Percentiles rank a stretch among this genome's conserved stretches.
phyloP scores from a whole-genome alignment of 2,113 vertebrate species.

The Stegastes partitus region DNA sequence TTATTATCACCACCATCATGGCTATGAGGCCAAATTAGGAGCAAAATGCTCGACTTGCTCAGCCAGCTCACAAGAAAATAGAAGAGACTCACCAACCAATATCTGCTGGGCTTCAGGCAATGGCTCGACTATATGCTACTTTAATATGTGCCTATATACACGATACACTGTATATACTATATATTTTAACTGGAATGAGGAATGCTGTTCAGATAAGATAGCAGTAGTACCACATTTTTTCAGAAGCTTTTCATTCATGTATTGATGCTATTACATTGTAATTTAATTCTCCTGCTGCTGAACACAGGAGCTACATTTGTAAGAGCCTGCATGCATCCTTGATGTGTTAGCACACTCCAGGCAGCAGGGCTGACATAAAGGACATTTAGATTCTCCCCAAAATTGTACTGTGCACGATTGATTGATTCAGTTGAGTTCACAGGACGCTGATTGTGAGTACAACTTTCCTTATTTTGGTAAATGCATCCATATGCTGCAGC shows the following conservation, averaged over 20 bases:
- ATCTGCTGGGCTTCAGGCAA: conserved; percentile 28
- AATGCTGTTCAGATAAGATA: conserved; percentile 1
- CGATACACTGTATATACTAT: neutral
- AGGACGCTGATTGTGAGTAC: conserved; percentile 17
- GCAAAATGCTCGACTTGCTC: conserved; percentile 56
- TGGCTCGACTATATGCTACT: conserved; percentile 6
- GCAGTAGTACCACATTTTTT: neutral
- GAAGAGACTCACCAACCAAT: conserved; percentile 22
- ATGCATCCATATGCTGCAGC: neutral
- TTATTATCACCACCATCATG: conserved; percentile 69
- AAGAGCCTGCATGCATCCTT: conserved; percentile 11
- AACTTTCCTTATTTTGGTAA: conserved; percentile 22
- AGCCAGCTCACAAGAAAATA: conserved; percentile 25
- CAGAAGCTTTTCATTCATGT: neutral
- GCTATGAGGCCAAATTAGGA: conserved; percentile 60
- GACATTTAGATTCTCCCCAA: conserved; percentile 42
- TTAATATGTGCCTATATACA: neutral
- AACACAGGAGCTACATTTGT: conserved; percentile 18
- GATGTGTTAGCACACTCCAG: conserved; percentile 26
- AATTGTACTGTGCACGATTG: conserved; percentile 30
- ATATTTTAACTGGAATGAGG: neutral
- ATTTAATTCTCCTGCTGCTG: conserved; percentile 30
- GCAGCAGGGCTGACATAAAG: conserved; percentile 24
- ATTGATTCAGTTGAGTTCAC: conserved; percentile 37
- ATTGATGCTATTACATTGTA: conserved; percentile 17